phyloP scores from a whole-genome alignment of 2,113 vertebrate genomes.

The Ameiurus melas region DNA sequence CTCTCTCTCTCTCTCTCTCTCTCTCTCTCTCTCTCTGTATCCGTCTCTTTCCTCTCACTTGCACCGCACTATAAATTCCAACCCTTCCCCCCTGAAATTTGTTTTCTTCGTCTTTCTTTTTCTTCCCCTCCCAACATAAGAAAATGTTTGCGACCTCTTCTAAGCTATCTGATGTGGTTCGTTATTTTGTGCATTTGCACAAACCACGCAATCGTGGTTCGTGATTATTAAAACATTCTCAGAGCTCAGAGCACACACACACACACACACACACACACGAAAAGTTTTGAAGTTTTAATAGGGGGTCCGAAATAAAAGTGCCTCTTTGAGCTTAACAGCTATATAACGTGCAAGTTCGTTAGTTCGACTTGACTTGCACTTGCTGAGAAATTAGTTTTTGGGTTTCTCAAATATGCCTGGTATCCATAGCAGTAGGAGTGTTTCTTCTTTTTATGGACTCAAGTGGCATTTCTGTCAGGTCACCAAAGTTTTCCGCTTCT shows the following conservation, averaged over 20 bases:
- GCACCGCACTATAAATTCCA: conserved; percentile 78
- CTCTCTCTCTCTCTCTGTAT: conserved; percentile 70
- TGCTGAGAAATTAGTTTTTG: conserved; percentile 67
- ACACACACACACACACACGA: not conserved
- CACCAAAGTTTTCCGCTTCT: not conserved
- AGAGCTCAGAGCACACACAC: conserved; percentile 56
- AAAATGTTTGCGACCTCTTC: conserved; percentile 73
- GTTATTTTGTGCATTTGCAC: conserved; percentile 74
- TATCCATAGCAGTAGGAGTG: conserved; percentile 59
- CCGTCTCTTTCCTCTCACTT: conserved; percentile 61
- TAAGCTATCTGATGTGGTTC: conserved; percentile 77
- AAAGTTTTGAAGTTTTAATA: conserved; percentile 76
- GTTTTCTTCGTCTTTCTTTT: conserved; percentile 69
- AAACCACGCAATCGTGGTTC: conserved; percentile 76
- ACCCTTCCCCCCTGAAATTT: conserved; percentile 70
- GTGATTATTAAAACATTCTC: conserved; percentile 80
- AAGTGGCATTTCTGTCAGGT: conserved; percentile 51
- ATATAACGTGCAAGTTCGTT: conserved; percentile 66
- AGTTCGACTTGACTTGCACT: conserved; percentile 58
- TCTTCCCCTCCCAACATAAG: conserved; percentile 62
- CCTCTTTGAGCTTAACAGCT: conserved; percentile 71
- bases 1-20: conserved; percentile 70
- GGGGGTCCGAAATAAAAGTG: conserved; percentile 71
- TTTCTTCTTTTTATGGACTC: conserved; percentile 53
- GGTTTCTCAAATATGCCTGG: conserved; percentile 67